These are phyloP conservation scores for Trematocara variabile DNA, from an alignment of 2,113 vertebrate genomes.

Conservation along the genomic window DNA sequence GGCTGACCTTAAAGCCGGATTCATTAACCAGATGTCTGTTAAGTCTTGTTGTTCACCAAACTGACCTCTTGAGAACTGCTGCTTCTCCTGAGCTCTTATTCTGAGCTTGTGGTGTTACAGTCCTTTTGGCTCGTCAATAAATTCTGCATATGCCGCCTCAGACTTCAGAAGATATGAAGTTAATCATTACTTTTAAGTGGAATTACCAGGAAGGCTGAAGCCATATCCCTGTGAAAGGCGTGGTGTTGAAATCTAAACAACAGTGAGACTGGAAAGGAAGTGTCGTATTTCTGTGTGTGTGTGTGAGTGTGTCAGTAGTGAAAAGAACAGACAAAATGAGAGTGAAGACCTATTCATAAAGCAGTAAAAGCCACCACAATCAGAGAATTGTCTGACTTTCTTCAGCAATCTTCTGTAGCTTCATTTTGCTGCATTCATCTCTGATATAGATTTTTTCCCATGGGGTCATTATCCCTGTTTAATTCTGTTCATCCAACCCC, in stretches of 20 bases:
- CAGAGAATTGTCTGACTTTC: conserved; percentile 5
- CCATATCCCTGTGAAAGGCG: neutral
- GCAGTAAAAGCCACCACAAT: neutral
- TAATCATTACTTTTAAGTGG: conserved; percentile 31
- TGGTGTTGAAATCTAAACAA: neutral
- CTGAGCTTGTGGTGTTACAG: neutral
- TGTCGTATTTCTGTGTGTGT: neutral
- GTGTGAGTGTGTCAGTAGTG: neutral
- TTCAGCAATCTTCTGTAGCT: neutral
- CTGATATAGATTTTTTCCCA: neutral
- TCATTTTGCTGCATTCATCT: neutral
- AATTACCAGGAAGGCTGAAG: neutral
- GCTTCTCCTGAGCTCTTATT: neutral
- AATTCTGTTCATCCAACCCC: neutral
- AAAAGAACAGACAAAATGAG: neutral
- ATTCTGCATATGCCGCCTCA: neutral
- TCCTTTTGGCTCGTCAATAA: neutral
- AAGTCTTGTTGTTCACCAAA: neutral
- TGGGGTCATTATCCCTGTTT: neutral
- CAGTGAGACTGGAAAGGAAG: neutral
- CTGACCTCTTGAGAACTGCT: conserved; percentile 4
- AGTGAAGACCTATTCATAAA: neutral
- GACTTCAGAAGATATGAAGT: neutral
- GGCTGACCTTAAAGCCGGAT: neutral
- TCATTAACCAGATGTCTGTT: neutral